Conservation (phyloP, 2,113 vertebrate species). For the Chionomys nivalis region DNA sequence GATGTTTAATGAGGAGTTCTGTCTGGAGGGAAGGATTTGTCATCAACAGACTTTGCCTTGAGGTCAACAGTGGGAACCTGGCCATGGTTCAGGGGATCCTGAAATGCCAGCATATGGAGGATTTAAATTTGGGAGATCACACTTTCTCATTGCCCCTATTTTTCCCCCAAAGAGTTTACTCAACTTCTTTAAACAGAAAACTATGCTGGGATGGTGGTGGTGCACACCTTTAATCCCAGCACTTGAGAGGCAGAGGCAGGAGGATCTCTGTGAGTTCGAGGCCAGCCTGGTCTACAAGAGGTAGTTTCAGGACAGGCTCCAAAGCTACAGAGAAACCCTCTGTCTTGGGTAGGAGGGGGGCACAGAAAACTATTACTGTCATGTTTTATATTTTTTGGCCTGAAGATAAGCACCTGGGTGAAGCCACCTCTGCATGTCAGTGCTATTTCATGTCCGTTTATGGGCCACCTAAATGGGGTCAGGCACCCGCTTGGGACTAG, state of each 20-base stretch:
- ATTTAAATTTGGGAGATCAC: background rate
- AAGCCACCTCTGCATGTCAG: background rate
- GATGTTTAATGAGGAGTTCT: conserved; percentile 1
- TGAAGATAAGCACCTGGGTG: background rate
- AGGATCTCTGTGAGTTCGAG: too few species aligned
- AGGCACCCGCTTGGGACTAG: background rate
- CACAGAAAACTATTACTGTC: background rate
- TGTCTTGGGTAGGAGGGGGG: too few species aligned
- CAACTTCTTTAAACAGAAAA: background rate
- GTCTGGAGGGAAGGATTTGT: background rate
- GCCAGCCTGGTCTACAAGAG: too few species aligned
- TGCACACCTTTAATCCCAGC: too few species aligned
- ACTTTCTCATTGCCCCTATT: background rate
- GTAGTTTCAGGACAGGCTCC: too few species aligned
- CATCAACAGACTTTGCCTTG: background rate
- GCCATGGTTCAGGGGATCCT: background rate
- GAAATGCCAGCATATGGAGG: conserved; percentile 24
- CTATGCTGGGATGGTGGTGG: too few species aligned
- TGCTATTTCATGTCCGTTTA: background rate
- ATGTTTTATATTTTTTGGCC: background rate
- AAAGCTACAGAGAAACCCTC: too few species aligned
- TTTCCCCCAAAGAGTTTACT: background rate
- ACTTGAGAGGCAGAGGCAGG: too few species aligned
- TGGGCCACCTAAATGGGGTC: too few species aligned
- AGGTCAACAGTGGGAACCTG: background rate